Conservation (phyloP, 2,113 vertebrate species). For the Laticauda colubrina region DNA sequence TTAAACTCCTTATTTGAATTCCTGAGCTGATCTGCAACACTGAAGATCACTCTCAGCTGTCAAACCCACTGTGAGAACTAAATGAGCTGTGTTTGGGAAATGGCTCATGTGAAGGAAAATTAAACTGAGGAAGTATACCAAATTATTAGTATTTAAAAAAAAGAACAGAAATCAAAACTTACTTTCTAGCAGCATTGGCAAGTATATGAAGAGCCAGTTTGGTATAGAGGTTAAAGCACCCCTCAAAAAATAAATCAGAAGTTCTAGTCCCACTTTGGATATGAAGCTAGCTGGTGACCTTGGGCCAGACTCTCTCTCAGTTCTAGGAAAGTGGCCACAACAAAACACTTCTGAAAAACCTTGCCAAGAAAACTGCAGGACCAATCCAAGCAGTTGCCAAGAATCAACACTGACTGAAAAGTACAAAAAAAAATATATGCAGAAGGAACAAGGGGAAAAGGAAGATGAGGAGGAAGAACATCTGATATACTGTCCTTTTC, state of each 20-base stretch:
- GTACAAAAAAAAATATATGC: background rate
- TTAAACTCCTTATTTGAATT: constrained; percentile 51
- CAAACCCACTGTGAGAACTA: constrained; percentile 33
- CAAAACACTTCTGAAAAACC: background rate
- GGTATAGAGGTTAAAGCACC: background rate
- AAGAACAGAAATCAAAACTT: background rate
- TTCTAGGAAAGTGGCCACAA: background rate
- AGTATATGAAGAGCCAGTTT: background rate
- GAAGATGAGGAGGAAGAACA: background rate
- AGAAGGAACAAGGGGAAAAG: background rate
- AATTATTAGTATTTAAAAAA: constrained; percentile 11
- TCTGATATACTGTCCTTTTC: background rate
- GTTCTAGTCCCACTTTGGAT: background rate
- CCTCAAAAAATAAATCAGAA: background rate
- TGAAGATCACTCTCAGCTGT: background rate
- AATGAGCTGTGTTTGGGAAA: constrained; percentile 15
- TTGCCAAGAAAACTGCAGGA: background rate
- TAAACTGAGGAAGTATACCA: constrained; percentile 30
- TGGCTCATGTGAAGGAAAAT: background rate
- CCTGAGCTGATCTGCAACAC: constrained; percentile 44
- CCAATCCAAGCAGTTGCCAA: background rate
- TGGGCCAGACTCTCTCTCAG: background rate
- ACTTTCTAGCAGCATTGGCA: constrained; percentile 15
- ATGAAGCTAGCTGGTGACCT: background rate
- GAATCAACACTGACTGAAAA: background rate